Evolutionary conservation across 2,888 invertebrate genomes (phyloP), one percentile per base, ranked within the genome.

Genomic region (Leptopterna dolabrata): DNA sequence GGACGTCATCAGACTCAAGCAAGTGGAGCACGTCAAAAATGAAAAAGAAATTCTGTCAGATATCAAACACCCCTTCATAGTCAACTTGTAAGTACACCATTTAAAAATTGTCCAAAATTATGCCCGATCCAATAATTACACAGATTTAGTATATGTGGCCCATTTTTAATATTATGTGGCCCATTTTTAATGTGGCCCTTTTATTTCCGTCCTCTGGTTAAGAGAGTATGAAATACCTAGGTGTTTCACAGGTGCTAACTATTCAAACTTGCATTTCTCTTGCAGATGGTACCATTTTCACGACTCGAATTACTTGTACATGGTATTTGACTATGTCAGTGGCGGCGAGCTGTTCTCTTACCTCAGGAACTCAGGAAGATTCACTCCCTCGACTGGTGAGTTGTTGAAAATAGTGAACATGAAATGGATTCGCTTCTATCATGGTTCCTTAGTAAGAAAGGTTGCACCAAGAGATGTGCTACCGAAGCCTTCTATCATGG

Each of bases 341-440:
- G 98, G 99, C 14, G 99, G 99, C 13, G 99, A 99, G 92, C 94
- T 99, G 36, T 99, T 99, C 92, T 97, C 98, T 11, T 99, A 99
- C 92, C 93, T 99, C 89, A 94, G 99, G 90, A 97, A 97, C 91
- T 96, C 97, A 47, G 98, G 98, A 89, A 93, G 96, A 91, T 99
- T 99, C 93, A 95, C 95, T 90, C 96, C 96, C 90, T 95, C 95
- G 91, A 95, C 96, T 89, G 96, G 95, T 95, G 92, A 92, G 92
- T 92, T 80, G 19, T 16, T 6, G 7, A 36, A 45, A 78, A 36
- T 29, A 73, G 30, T 73, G 7, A 13, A 19, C 19, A 19, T 16
- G 19, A 71, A 71, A 19, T 71, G 19, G 19, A 71, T 14, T 71
- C 19, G n/a, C n/a, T n/a, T n/a, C n/a, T n/a, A n/a, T n/a, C n/a